A percentile compares a stretch with the other conserved stretches of the same genome.
Conservation (phyloP, 2,797 vertebrate species). For the Melanotaenia trifasciata region DNA sequence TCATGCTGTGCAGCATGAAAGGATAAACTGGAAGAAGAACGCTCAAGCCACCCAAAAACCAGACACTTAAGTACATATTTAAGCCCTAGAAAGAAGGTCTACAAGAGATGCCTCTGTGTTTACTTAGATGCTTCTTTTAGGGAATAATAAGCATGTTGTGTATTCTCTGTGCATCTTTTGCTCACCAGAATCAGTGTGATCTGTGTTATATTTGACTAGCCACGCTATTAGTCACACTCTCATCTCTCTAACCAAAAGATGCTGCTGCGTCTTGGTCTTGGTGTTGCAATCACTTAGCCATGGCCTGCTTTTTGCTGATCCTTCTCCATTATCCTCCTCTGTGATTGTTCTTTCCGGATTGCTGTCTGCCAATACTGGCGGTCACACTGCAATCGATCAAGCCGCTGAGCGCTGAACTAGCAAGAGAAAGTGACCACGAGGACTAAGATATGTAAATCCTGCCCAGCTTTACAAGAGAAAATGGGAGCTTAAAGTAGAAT, state of each 20-base stretch:
- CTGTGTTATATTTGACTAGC: slow-evolving; percentile 1
- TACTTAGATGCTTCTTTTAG: not conserved
- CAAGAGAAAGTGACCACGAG: slow-evolving; percentile 19
- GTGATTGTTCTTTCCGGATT: slow-evolving; percentile 24
- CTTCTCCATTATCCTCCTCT: slow-evolving; percentile 3
- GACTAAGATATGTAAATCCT: slow-evolving; percentile 16
- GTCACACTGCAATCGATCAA: slow-evolving; percentile 43
- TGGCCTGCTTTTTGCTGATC: slow-evolving; percentile 26
- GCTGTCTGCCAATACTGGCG: slow-evolving; percentile 35
- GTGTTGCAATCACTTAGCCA: slow-evolving; percentile 9
- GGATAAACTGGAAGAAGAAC: slow-evolving; percentile 36
- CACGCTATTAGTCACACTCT: slow-evolving; percentile 2
- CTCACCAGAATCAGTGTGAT: not conserved
- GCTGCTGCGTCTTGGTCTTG: not conserved
- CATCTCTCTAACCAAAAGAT: not conserved
- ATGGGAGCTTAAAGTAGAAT: slow-evolving; percentile 19
- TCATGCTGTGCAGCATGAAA: slow-evolving; percentile 46
- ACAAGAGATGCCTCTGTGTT: not conserved
- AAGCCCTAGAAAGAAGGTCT: not conserved
- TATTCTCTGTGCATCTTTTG: not conserved
- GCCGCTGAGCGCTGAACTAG: slow-evolving; percentile 22
- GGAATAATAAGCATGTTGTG: not conserved
- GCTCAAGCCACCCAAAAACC: slow-evolving; percentile 20
- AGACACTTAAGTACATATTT: not conserved
- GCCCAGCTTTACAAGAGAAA: slow-evolving; percentile 1